These are phyloP conservation scores for Dioctria rufipes DNA, from an alignment of 2,888 invertebrate genomes.

Conservation along the genomic window DNA sequence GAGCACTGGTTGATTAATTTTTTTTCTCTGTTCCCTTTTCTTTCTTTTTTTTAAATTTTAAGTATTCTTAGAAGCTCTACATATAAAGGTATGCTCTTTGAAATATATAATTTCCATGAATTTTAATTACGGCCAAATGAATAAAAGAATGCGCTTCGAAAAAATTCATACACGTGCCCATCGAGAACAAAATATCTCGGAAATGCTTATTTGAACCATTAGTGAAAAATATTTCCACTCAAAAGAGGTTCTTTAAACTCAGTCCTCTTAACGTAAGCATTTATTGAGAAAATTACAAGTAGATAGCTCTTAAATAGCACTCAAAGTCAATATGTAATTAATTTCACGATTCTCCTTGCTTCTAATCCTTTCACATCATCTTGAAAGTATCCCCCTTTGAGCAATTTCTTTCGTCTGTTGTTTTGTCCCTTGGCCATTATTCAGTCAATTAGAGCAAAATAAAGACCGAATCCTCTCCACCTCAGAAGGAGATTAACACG, in stretches of 20 bases:
- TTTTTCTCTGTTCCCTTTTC: too few species aligned
- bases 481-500: not conserved
- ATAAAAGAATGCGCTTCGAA: too few species aligned
- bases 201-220: too few species aligned
- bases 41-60: too few species aligned
- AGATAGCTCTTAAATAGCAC: not conserved
- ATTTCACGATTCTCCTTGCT: constrained; percentile 22
- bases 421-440: not conserved
- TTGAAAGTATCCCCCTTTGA: not conserved
- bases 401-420: not conserved
- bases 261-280: not conserved
- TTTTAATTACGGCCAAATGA: too few species aligned
- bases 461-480: constrained; percentile 5
- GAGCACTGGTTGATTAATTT: constrained; percentile 7
- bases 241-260: too few species aligned
- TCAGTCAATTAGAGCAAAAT: constrained; percentile 37
- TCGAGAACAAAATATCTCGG: too few species aligned
- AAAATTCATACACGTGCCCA: too few species aligned
- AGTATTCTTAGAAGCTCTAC: too few species aligned
- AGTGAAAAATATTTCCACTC: too few species aligned
- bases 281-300: not conserved
- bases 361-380: constrained; percentile 16
- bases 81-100: too few species aligned
- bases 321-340: constrained; percentile 22
- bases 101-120: too few species aligned